Percentiles rank a stretch among this genome's conserved stretches.
These are phyloP conservation scores for Nephrotoma flavescens DNA, from an alignment of 2,888 invertebrate genomes.

Conservation along the genomic window DNA sequence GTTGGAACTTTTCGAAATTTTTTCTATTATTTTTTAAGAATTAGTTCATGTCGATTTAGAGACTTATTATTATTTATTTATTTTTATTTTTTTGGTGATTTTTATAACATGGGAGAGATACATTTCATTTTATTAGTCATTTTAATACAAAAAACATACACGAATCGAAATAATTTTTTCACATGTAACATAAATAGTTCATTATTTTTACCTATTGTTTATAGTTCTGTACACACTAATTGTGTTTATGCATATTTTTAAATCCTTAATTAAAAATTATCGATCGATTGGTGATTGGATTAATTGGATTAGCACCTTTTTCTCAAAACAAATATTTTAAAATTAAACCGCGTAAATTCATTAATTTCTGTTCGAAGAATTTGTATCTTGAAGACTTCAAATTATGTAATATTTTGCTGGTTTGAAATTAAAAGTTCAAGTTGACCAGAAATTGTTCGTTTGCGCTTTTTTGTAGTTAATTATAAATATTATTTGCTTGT, in stretches of 20 bases:
- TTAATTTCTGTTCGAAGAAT: no score
- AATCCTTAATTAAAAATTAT: neutral
- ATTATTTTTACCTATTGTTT: neutral
- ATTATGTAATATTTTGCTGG: no score
- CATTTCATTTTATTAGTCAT: neutral
- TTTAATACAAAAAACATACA: neutral
- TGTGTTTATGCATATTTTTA: neutral
- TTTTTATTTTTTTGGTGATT: neutral
- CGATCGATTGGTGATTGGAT: neutral
- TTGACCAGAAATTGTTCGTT: no score
- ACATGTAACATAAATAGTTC: neutral
- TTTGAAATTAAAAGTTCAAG: no score
- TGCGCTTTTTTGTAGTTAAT: neutral
- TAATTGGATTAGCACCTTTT: conserved; percentile 12
- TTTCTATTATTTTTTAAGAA: neutral
- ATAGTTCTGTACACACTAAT: neutral
- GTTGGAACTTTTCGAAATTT: neutral
- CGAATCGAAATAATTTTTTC: neutral
- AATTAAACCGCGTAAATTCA: no score
- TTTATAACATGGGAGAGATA: neutral
- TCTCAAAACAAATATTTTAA: neutral
- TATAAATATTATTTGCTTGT: neutral
- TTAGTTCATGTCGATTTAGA: neutral
- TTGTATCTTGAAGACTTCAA: no score
- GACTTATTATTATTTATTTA: neutral